Evolutionary conservation across 2,888 invertebrate species (phyloP), one percentile per base, ranked within the genome.

Genomic region (Stictocephala bisonia): DNA sequence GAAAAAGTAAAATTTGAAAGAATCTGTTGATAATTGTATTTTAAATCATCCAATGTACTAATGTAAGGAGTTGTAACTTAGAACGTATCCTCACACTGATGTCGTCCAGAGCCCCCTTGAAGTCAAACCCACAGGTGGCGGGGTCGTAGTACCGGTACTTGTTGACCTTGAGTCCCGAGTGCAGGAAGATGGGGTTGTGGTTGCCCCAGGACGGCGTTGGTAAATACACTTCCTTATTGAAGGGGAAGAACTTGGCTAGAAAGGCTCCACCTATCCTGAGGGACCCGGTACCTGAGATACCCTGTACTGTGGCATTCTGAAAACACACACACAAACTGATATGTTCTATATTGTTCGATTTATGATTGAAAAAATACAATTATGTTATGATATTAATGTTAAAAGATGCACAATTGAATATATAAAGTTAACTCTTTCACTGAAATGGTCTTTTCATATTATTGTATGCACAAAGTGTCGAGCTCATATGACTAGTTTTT

Each of bases 171-270:
- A 99, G 84, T 2, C 94, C 93, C 66, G 95, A 87, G 81, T 93
- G 92, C 86, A 93, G 96, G 85, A 98, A 97, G 81, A 99, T 90
- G 69, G 97, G 97, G 0, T 90, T 92, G 84, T 99, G 99, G 85
- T 99, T 99, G 68, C 99, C 99, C 99, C 99, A 99, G 0, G 99
- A 92, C 3, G 99, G 99, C 1, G 89, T 86, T 3, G 99, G 98
- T 78, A 99, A 81, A 86, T 95, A 98, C 60, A 95, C 85, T 75
- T 91, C 92, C 85, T 96, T 96, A 79, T 86, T 88, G 35, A 92
- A 91, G 6, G 89, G 89, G 85, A 93, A 94, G 85, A 93, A 95
- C 78, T 89, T 90, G 71, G 90, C 90, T 75, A 98, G 85, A 84
- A 97, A 99, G 75, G 92, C 93, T 44, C 93, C 92, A 27, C 98